These are phyloP conservation scores for Phoronis australis DNA, from an alignment of 2,888 invertebrate species.

Conservation along the genomic window DNA sequence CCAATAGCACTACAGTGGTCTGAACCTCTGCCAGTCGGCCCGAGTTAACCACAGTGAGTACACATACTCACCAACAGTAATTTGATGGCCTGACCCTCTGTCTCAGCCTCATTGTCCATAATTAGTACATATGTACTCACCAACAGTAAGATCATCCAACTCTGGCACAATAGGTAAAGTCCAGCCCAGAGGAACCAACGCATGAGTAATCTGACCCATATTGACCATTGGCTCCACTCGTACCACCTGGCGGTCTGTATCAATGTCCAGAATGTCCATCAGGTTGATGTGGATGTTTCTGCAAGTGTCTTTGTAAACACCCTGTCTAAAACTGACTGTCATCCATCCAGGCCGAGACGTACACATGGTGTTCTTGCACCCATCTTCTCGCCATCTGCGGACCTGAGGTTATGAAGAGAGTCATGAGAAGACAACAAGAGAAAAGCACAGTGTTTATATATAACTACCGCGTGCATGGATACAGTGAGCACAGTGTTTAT, in stretches of 20 bases:
- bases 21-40: too few species aligned
- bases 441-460: too few species aligned
- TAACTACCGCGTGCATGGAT: too few species aligned
- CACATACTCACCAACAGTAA: too few species aligned
- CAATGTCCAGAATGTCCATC: conserved; percentile 68
- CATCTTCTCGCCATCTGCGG: conserved; percentile 60
- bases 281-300: conserved; percentile 67
- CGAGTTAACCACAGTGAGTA: too few species aligned
- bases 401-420: too few species aligned
- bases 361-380: conserved; percentile 64
- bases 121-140: too few species aligned
- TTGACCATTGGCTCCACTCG: conserved; percentile 73
- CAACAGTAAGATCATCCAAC: conserved; percentile 77
- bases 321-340: conserved; percentile 70
- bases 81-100: too few species aligned
- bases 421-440: too few species aligned
- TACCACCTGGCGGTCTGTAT: conserved; percentile 58
- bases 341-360: conserved; percentile 78
- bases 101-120: too few species aligned
- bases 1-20: too few species aligned
- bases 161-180: conserved; percentile 76
- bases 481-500: too few species aligned
- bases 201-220: conserved; percentile 76
- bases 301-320: conserved; percentile 68
- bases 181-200: conserved; percentile 67